A percentile compares a stretch with the other conserved stretches of the same genome.
Evolutionary conservation across 2,797 vertebrate species (phyloP).

Genomic region (Phoebastria nigripes): DNA sequence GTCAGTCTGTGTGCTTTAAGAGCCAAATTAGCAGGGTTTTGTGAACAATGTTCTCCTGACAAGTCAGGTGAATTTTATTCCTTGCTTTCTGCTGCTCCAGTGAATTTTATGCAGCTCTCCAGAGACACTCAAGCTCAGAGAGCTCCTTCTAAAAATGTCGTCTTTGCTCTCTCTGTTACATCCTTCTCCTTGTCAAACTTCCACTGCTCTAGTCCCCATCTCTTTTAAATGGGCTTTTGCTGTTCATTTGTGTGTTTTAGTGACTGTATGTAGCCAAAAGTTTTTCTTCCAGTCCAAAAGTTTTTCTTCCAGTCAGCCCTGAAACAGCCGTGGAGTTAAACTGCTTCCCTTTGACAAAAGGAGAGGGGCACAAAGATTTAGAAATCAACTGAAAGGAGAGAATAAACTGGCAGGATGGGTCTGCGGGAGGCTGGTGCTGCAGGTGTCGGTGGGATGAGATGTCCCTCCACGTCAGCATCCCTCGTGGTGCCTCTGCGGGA

Average conservation of each 20-base stretch:
- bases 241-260: neutral
- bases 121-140: neutral
- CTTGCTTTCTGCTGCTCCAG: neutral
- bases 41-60: neutral
- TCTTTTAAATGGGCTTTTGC: neutral
- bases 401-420: neutral
- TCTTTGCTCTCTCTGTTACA: neutral
- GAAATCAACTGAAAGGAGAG: neutral
- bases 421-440: neutral
- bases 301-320: neutral
- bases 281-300: neutral
- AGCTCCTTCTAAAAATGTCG: neutral
- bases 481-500: neutral
- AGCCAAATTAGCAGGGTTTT: neutral
- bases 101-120: neutral
- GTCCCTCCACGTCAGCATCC: neutral
- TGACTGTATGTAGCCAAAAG: neutral
- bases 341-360: neutral
- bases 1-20: neutral
- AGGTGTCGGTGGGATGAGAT: neutral
- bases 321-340: neutral
- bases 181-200: neutral
- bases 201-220: neutral
- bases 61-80: constrained; percentile 20
- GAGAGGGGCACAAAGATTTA: neutral